Evolutionary conservation across 2,888 invertebrate species (phyloP).

Genomic region (Calliopum simillimum): DNA sequence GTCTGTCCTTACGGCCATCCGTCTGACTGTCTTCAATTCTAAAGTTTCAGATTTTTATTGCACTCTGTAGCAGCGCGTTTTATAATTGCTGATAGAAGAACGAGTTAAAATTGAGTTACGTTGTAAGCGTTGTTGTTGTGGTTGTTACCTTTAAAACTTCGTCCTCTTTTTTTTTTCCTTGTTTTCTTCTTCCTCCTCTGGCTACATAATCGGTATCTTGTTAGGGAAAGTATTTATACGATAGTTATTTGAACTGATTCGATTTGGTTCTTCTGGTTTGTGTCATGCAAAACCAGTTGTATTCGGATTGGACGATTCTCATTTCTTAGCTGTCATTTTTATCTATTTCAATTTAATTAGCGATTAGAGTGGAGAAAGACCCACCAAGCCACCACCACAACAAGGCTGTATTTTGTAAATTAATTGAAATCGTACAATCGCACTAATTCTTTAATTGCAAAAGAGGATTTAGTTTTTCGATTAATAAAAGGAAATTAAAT

Average conservation of each 20-base stretch:
- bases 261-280: slow-evolving; percentile 3
- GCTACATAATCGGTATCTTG: slow-evolving; percentile 19
- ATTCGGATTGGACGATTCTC: too few relatives aligned
- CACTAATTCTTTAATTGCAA: neutral
- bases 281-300: neutral
- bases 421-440: too few relatives aligned
- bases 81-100: slow-evolving; percentile 23
- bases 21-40: neutral
- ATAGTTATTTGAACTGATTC: neutral
- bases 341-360: slow-evolving; percentile 25
- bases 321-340: neutral
- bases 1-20: neutral
- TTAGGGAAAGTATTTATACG: slow-evolving; percentile 20
- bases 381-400: neutral
- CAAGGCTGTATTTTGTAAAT: neutral
- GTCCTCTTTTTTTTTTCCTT: neutral
- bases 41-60: slow-evolving; percentile 18
- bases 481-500: too few relatives aligned
- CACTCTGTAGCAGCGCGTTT: neutral
- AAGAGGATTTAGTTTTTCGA: too few relatives aligned
- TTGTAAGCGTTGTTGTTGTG: slow-evolving; percentile 5
- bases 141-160: neutral
- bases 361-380: slow-evolving; percentile 11
- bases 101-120: slow-evolving; percentile 22
- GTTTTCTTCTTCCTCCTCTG: neutral